These are phyloP conservation scores for Meleagris gallopavo DNA, from an alignment of 2,113 vertebrate genomes.

Conservation along the genomic window DNA sequence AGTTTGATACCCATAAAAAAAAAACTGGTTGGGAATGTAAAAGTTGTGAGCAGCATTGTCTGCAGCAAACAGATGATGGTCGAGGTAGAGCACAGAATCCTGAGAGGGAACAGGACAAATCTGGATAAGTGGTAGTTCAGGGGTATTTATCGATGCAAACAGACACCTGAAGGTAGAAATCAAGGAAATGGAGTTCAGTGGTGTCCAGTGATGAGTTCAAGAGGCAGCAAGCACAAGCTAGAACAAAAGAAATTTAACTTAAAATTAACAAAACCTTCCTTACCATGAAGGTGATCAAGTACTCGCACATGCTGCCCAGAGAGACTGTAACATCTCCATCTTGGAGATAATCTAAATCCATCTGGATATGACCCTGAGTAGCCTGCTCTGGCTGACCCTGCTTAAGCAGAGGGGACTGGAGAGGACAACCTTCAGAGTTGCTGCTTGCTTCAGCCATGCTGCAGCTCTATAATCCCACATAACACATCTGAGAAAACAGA, in stretches of 20 bases:
- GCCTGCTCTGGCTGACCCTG: background rate
- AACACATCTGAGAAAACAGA: background rate
- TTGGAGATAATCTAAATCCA: background rate
- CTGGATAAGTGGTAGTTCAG: background rate
- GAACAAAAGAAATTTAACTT: background rate
- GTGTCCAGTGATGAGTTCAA: background rate
- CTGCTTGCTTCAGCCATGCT: background rate
- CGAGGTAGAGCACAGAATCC: fast-evolving
- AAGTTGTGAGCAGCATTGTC: background rate
- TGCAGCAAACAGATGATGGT: background rate
- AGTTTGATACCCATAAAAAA: background rate
- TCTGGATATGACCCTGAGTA: background rate
- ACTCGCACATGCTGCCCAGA: background rate
- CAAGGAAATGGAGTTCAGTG: background rate
- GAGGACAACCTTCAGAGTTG: background rate
- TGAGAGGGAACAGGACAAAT: background rate
- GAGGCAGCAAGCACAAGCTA: background rate
- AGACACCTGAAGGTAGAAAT: background rate
- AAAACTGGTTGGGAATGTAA: background rate
- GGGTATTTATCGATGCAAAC: background rate
- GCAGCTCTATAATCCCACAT: background rate
- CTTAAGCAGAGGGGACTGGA: fast-evolving
- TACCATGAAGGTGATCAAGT: background rate
- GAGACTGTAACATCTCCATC: background rate
- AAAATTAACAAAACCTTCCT: background rate